These are phyloP conservation scores for Perithous albicinctus DNA, from an alignment of 2,888 invertebrate species.

Conservation along the genomic window DNA sequence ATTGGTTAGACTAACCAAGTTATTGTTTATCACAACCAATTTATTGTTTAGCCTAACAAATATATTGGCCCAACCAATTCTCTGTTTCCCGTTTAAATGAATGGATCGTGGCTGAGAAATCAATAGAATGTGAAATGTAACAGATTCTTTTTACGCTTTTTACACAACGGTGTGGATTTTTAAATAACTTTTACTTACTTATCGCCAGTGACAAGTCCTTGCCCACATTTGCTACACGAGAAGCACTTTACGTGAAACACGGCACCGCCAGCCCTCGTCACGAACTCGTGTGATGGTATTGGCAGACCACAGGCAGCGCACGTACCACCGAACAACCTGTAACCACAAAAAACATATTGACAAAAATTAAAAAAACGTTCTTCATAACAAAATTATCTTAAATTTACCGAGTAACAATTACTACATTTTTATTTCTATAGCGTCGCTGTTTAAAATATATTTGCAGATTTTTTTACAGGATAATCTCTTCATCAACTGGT, in stretches of 20 bases:
- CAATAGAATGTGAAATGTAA: neutral
- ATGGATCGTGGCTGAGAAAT: too few species aligned
- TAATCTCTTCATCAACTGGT: too few species aligned
- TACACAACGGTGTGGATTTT: neutral
- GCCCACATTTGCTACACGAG: slow-evolving; percentile 96
- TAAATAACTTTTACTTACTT: slow-evolving; percentile 86
- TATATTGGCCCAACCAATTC: too few species aligned
- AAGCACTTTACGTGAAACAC: slow-evolving; percentile 98
- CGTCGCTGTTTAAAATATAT: too few species aligned
- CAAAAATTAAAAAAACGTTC: slow-evolving; percentile 33
- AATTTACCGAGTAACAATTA: slow-evolving; percentile 11
- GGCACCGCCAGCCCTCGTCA: slow-evolving; percentile 92
- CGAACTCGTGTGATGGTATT: slow-evolving; percentile 97
- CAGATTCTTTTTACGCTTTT: neutral
- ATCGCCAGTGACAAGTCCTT: slow-evolving; percentile 95
- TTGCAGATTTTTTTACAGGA: too few species aligned
- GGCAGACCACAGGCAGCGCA: slow-evolving; percentile 96
- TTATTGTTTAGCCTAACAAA: too few species aligned
- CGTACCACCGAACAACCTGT: slow-evolving; percentile 97
- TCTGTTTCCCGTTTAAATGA: too few species aligned
- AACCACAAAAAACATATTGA: slow-evolving; percentile 71
- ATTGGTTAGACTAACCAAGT: too few species aligned
- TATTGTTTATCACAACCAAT: too few species aligned
- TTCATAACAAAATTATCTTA: slow-evolving; percentile 4
- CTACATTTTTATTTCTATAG: neutral